A percentile compares a stretch with the other conserved stretches of the same genome.
Evolutionary conservation across 2,797 vertebrate species (phyloP).

Genomic region (Esox masquinongy): DNA sequence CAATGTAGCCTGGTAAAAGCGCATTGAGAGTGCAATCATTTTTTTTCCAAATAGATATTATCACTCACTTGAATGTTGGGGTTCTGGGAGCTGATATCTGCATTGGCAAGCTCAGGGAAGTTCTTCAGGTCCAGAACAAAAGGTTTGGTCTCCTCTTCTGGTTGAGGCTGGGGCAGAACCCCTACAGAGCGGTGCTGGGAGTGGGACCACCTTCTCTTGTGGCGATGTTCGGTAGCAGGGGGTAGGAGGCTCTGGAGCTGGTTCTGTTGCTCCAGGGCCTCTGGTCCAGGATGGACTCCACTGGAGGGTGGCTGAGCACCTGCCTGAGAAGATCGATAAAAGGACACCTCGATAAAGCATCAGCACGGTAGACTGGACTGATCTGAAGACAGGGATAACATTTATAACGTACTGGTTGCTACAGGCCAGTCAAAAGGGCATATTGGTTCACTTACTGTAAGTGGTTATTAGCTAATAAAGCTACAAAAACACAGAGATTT

Average conservation of each 20-base stretch:
- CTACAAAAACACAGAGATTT: background rate
- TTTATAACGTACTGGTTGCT: background rate
- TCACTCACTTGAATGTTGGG: conserved; percentile 88
- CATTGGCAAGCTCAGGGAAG: conserved; percentile 82
- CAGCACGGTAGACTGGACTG: background rate
- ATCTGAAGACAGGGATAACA: background rate
- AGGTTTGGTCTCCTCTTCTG: conserved; percentile 76
- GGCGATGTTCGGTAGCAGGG: conserved; percentile 58
- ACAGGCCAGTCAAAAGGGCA: background rate
- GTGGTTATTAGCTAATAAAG: background rate
- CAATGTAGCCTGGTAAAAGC: background rate
- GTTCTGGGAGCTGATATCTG: conserved; percentile 84
- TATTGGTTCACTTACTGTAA: background rate
- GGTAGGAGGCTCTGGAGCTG: conserved; percentile 74
- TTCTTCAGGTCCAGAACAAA: conserved; percentile 88
- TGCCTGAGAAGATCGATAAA: conserved; percentile 59
- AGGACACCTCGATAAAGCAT: conserved; percentile 1
- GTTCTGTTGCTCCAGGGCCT: conserved; percentile 64
- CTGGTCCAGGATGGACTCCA: conserved; percentile 56
- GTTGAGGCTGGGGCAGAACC: conserved; percentile 49
- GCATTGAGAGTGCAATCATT: background rate
- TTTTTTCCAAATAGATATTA: background rate
- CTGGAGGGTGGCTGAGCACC: conserved; percentile 55
- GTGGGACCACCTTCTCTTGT: conserved; percentile 72
- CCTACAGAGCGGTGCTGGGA: conserved; percentile 69